phyloP scores from a whole-genome alignment of 2,113 vertebrate genomes.

The Clarias gariepinus region DNA sequence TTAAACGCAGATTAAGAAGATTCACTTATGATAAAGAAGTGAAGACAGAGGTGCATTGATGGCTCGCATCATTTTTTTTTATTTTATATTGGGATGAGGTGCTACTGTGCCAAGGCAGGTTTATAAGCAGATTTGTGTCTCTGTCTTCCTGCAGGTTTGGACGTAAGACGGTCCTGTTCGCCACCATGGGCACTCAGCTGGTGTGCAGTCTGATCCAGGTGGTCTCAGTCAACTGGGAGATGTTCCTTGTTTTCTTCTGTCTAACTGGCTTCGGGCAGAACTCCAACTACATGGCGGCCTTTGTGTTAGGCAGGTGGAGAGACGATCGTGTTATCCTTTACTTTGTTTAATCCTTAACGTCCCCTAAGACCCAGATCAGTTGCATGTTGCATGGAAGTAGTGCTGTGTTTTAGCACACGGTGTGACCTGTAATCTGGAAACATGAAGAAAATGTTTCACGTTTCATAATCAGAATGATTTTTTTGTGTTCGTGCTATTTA shows the following conservation, averaged over 20 bases:
- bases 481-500: not conserved
- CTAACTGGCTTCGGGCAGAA: constrained; percentile 59
- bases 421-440: not conserved
- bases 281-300: constrained; percentile 52
- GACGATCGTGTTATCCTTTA: not conserved
- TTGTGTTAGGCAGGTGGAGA: constrained; percentile 56
- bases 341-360: not conserved
- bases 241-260: constrained; percentile 58
- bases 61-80: no score
- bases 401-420: not conserved
- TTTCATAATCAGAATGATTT: not conserved
- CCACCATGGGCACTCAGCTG: constrained; percentile 50
- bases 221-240: constrained; percentile 58
- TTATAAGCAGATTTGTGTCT: not conserved
- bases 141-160: constrained; percentile 53
- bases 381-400: no score
- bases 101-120: not conserved
- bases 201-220: constrained; percentile 56
- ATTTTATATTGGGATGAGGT: no score
- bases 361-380: not conserved
- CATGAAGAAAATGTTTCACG: not conserved
- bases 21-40: no score
- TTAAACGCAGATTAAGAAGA: no score
- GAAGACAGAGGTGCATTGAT: no score
- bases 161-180: constrained; percentile 56